Evolutionary conservation across 2,888 invertebrate species (phyloP), one percentile per base, ranked within the genome.

Genomic region (Plagiodera versicolora): DNA sequence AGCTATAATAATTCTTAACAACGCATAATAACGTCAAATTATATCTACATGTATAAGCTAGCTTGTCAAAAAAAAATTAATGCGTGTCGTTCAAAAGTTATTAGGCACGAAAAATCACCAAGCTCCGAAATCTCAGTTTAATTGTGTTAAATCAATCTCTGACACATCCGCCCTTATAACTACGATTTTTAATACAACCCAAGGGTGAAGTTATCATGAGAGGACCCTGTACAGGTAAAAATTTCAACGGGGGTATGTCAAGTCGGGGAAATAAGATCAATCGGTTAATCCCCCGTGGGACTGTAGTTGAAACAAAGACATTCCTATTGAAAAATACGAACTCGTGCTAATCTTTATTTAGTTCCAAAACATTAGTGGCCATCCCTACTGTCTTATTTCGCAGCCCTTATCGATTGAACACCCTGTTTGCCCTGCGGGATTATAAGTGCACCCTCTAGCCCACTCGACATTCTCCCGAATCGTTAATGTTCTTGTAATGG

Each of bases 181-280:
- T 32, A 46, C 32, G 14, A 8, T 30, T 20, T 50, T 44, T 57
- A 30, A 58, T 39, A 24, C 28, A 14, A 53, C 46, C 61, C 50
- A 45, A 44, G 50, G 62, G 47, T 30, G 44, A 20, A 58, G 24
- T 50, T 24, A 58, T 30, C 44, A 54, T 32, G 10, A n/a, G 53
- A 54, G 49, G 50, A 55, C 39, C 56, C 39, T 39, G 54, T 30
- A 60, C 66, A 66, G 66, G 66, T 66, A 66, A 32, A 63, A 66
- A 61, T 64, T 58, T 57, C 3, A 14, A 39, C 39, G 14, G 18
- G 46, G 9, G n/a, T 1, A 46, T 19, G 11, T 46, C 19, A 17
- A 46, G 10, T 46, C 46, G 18, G 46, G 46, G 18, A 46, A 46
- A 46, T 46, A 39, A n/a, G n/a, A n/a, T n/a, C n/a, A n/a, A n/a